A percentile compares a stretch with the other conserved stretches of the same genome.
phyloP scores from a whole-genome alignment of 1,140 invertebrate species.

The Zaprionus taronus region DNA sequence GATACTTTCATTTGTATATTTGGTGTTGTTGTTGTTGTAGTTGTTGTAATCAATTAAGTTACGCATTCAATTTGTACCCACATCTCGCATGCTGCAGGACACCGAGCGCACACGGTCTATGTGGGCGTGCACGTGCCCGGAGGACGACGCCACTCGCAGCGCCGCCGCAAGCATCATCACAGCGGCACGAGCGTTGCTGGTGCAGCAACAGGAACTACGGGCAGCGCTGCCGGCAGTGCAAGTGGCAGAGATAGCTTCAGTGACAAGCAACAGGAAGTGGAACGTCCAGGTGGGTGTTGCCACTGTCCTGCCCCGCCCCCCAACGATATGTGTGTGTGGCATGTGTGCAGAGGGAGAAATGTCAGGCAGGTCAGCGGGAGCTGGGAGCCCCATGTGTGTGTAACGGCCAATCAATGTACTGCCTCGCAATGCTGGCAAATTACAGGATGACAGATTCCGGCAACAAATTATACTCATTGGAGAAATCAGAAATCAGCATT shows the following conservation, averaged over 20 bases:
- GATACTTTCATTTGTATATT: not conserved
- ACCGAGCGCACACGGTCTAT: constrained; percentile 94
- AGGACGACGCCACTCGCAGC: constrained; percentile 89
- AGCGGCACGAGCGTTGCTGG: constrained; percentile 69
- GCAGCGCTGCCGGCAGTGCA: constrained; percentile 39
- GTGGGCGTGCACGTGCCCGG: constrained; percentile 94
- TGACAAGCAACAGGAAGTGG: constrained; percentile 74
- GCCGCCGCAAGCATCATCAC: constrained; percentile 91
- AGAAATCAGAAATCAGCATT: constrained; percentile 15
- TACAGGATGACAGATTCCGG: constrained; percentile 32
- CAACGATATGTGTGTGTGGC: constrained; percentile 5
- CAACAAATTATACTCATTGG: constrained; percentile 25
- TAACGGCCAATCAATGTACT: constrained; percentile 48
- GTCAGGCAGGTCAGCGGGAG: constrained; percentile 5
- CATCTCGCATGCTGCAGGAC: constrained; percentile 87
- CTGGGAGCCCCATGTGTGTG: constrained; percentile 18
- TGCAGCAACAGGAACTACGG: constrained; percentile 36
- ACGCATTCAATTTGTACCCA: constrained; percentile 37
- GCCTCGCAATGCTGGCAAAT: constrained; percentile 44
- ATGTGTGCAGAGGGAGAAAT: constrained; percentile 13
- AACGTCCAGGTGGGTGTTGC: constrained; percentile 75
- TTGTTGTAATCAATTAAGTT: constrained; percentile 30
- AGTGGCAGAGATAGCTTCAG: constrained; percentile 64
- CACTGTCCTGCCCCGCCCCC: not conserved
- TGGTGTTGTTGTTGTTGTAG: not conserved